Conservation (phyloP, 1,140 invertebrate genomes). For the Octopus bimaculoides region DNA sequence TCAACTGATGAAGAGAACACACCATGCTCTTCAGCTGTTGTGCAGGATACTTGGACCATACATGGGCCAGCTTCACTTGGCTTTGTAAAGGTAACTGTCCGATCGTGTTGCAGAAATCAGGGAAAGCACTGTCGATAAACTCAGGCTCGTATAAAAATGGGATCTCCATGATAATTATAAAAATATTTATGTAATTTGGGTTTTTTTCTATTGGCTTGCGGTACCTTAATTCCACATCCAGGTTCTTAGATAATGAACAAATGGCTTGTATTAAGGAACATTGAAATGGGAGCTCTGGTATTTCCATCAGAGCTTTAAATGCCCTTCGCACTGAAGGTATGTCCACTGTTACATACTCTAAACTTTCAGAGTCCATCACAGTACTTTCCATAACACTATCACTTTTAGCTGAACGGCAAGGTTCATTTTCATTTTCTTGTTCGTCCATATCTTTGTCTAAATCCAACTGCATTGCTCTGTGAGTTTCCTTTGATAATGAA, state of each 20-base stretch:
- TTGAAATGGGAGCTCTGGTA: constrained; percentile 64
- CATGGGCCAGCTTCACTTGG: constrained; percentile 76
- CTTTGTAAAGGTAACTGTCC: constrained; percentile 70
- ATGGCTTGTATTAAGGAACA: constrained; percentile 77
- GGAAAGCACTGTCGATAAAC: constrained; percentile 78
- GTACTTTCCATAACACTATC: constrained; percentile 11
- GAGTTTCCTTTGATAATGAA: constrained; percentile 67
- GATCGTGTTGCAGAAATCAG: constrained; percentile 76
- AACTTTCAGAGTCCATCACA: not conserved
- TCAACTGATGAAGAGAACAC: constrained; percentile 81
- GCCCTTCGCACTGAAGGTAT: constrained; percentile 64
- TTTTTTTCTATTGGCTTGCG: constrained; percentile 57
- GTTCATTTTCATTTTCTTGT: constrained; percentile 21
- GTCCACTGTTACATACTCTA: constrained; percentile 52
- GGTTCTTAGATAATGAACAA: constrained; percentile 69
- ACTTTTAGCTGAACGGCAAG: constrained; percentile 13
- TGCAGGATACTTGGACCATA: constrained; percentile 74
- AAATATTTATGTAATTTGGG: constrained; percentile 68
- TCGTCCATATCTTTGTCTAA: constrained; percentile 66
- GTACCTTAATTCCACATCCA: constrained; percentile 73
- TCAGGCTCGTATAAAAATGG: constrained; percentile 76
- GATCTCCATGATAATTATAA: constrained; percentile 86
- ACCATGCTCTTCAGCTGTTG: constrained; percentile 72
- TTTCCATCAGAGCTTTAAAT: constrained; percentile 63
- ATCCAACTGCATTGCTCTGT: constrained; percentile 70